These are phyloP conservation scores for Steinernema khuongi DNA, from an alignment of 1,140 invertebrate genomes.

Conservation along the genomic window DNA sequence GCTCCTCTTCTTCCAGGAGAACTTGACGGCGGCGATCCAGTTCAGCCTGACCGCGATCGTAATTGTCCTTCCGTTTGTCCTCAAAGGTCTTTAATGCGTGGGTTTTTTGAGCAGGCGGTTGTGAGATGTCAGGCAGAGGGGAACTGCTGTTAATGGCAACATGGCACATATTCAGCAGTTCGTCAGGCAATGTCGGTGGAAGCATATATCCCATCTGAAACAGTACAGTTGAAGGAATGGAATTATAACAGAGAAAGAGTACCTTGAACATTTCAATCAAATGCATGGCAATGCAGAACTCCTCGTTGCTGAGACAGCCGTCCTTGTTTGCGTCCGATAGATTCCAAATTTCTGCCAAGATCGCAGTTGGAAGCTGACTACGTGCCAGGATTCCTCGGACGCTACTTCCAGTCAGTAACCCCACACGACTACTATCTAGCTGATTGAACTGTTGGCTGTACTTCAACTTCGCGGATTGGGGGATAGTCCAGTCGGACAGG, in stretches of 20 bases:
- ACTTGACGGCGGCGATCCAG: constrained; percentile 81
- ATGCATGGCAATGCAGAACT: constrained; percentile 57
- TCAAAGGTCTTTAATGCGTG: constrained; percentile 72
- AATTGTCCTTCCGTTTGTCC: constrained; percentile 92
- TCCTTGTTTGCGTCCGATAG: constrained; percentile 58
- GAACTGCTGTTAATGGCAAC: not conserved
- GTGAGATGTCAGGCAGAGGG: constrained; percentile 31
- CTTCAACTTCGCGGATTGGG: constrained; percentile 80
- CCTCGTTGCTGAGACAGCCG: constrained; percentile 51
- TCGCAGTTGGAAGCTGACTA: constrained; percentile 78
- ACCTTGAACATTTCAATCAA: constrained; percentile 58
- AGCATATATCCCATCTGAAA: constrained; percentile 48
- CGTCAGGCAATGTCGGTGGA: constrained; percentile 46
- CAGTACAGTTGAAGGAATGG: not conserved
- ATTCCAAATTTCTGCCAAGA: constrained; percentile 88
- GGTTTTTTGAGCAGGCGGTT: constrained; percentile 50
- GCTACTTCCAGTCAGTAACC: constrained; percentile 70
- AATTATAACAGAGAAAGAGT: constrained; percentile 3
- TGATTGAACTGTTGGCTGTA: constrained; percentile 88
- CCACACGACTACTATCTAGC: constrained; percentile 46
- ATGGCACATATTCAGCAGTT: constrained; percentile 31
- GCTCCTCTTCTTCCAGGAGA: constrained; percentile 67
- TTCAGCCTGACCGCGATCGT: constrained; percentile 94
- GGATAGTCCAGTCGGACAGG: constrained; percentile 72
- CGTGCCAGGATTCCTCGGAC: constrained; percentile 88